Evolutionary conservation across 2,888 invertebrate genomes (phyloP), one percentile per base, ranked within the genome.

Genomic region (Plagodis dolabraria): DNA sequence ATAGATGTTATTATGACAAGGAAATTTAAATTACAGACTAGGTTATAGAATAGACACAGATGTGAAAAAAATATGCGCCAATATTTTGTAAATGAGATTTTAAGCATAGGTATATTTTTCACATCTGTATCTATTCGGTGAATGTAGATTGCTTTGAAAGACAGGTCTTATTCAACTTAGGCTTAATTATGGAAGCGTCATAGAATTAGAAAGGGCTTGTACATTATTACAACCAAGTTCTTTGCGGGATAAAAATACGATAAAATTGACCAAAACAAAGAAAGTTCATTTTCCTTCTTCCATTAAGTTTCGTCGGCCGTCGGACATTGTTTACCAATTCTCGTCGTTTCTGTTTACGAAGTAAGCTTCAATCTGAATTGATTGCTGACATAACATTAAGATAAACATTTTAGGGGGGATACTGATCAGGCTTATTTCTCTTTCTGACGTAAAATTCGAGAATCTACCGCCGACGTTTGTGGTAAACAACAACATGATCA

Each of bases 311-410:
- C 44, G 50, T 35, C 45, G 34, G 34, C 40, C 5, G 33, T 47
- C 9, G 42, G 33, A 43, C 11, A 38, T 53, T 59, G 58, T 59
- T 59, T 59, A 53, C 53, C 48, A 49, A 53, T 53, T 53, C 50
- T 47, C 34, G 38, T 22, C n/a, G 47, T n/a, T 53, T 45, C 49
- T 50, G 53, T 53, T 59, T 53, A 59, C 53, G 46, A 53, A 58
- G 38, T 40, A 35, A 12, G 44, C 48, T 11, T 47, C 22, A 57
- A 56, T 51, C 57, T 48, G 22, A 50, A 50, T 51, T 60, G 60
- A 63, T 56, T 36, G 58, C 57, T 63, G 44, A 44, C 50, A 44
- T 52, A 57, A 57, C 53, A 47, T 53, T 46, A 53, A 59, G 35
- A 59, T 53, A 59, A 59, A 59, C 49, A 50, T 53, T 53, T 50